These are phyloP conservation scores for Sus scrofa DNA, from an alignment of 2,113 vertebrate species.

Conservation along the genomic window DNA sequence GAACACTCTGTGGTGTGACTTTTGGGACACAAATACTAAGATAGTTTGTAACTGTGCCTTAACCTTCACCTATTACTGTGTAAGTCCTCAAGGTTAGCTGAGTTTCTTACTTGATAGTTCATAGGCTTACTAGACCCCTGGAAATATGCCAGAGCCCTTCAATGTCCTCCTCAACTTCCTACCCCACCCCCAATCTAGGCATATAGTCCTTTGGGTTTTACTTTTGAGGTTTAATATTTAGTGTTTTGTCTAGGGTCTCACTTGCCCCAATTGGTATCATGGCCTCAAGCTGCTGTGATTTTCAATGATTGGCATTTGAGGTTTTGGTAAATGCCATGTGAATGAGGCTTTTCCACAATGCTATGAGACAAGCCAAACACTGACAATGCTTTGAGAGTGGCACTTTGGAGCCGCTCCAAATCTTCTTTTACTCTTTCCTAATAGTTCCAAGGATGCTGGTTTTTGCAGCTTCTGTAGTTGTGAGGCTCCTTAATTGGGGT, in stretches of 20 bases:
- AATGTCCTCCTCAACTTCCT: not conserved
- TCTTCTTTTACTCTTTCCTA: not conserved
- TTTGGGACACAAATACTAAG: too few species aligned
- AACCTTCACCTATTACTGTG: not conserved
- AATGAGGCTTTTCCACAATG: not conserved
- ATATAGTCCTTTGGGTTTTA: not conserved
- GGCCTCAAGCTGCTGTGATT: not conserved
- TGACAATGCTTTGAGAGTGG: not conserved
- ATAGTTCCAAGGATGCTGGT: not conserved
- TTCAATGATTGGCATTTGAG: not conserved
- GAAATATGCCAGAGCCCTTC: too few species aligned
- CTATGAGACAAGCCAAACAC: not conserved
- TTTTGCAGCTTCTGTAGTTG: not conserved
- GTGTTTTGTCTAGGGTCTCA: not conserved
- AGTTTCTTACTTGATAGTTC: not conserved
- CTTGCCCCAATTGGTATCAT: not conserved
- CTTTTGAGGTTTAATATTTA: not conserved
- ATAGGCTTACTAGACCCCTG: not conserved
- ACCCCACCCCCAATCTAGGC: not conserved
- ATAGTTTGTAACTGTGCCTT: not conserved
- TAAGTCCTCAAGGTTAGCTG: not conserved
- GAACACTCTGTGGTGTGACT: not conserved
- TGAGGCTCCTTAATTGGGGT: not conserved
- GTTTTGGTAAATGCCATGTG: slow-evolving; percentile 15
- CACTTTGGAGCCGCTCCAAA: not conserved